Evolutionary conservation across 2,888 invertebrate species (phyloP).

Genomic region (Hofmannophila pseudospretella): DNA sequence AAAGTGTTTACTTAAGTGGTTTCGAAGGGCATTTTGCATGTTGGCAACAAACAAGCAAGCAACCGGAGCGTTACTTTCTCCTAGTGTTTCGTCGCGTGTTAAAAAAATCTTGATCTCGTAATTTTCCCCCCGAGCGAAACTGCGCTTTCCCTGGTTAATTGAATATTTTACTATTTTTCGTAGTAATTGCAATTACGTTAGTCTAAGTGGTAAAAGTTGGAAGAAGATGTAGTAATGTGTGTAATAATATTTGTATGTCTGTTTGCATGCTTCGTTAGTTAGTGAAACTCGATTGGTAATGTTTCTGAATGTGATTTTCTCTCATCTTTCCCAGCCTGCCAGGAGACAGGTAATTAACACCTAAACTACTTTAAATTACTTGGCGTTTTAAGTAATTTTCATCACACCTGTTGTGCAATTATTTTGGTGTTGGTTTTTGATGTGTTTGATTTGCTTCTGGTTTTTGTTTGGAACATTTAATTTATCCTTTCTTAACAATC

Average conservation of each 20-base stretch:
- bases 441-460: conserved; percentile 16
- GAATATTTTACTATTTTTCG: conserved; percentile 60
- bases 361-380: conserved; percentile 16
- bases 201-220: conserved; percentile 39
- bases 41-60: not conserved
- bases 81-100: conserved; percentile 67
- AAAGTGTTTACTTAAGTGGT: conserved; percentile 2
- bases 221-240: conserved; percentile 41
- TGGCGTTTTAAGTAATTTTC: conserved; percentile 18
- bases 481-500: no score
- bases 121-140: conserved; percentile 62
- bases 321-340: conserved; percentile 78
- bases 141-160: conserved; percentile 69
- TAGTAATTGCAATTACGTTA: conserved; percentile 59
- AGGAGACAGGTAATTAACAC: conserved; percentile 73
- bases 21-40: conserved; percentile 35
- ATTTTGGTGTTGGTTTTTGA: conserved; percentile 14
- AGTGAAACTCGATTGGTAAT: conserved; percentile 67
- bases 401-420: conserved; percentile 10
- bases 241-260: conserved; percentile 26
- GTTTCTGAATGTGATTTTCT: conserved; percentile 78
- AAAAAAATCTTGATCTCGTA: conserved; percentile 68
- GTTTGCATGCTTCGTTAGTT: conserved; percentile 58
- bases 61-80: conserved; percentile 9
- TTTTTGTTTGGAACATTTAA: no score